Evolutionary conservation across 2,113 vertebrate genomes (phyloP), one percentile per base, ranked within the genome.

Genomic region (Lampris incognitus): DNA sequence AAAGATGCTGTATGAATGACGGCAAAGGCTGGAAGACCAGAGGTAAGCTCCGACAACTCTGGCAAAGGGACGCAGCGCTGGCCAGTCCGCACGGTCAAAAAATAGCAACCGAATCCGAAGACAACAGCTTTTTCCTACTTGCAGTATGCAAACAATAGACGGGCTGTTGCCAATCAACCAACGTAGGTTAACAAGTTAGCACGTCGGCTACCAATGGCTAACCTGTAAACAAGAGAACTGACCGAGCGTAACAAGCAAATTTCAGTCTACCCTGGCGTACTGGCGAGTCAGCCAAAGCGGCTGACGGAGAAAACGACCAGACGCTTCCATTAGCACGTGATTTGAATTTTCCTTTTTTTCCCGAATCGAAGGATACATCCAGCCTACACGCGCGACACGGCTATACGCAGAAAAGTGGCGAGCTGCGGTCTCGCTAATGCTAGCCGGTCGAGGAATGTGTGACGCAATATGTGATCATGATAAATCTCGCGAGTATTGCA

Each of bases 401-500:
- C 39, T 6, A 41, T 0, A 13, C 3, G 46, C 37, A 58, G 2
- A 36, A 41, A 66, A 50, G 64, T 9, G 4, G 61, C 4, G 5
- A 7, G 5, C 64, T 54, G 44, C 11, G 3, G 3, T 42, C 41
- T n/a, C 9, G 67, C 40, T 54, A 54, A 9, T 4, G 51, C 51
- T 64, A 74, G 81, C 81, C 80, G 79, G 67, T 79, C 51, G 10
- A 73, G 46, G 46, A 46, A 41, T 54, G 66, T 50, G 74, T 36
- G 69, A 67, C 3, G 48, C 6, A 40, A 65, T 24, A 24, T 24
- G 24, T 0, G 0, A 49, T n/a, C 5, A 9, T 5, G 2, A 1
- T 37, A 83, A 85, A 2, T 89, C 82, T 91, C 89, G 89, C 89
- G 89, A 91, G 56, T 24, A 24, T 24, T 24, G 24, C 24, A 24